These are phyloP conservation scores for Melanotaenia parkinsoni DNA, from an alignment of 2,797 vertebrate species.

Conservation along the genomic window DNA sequence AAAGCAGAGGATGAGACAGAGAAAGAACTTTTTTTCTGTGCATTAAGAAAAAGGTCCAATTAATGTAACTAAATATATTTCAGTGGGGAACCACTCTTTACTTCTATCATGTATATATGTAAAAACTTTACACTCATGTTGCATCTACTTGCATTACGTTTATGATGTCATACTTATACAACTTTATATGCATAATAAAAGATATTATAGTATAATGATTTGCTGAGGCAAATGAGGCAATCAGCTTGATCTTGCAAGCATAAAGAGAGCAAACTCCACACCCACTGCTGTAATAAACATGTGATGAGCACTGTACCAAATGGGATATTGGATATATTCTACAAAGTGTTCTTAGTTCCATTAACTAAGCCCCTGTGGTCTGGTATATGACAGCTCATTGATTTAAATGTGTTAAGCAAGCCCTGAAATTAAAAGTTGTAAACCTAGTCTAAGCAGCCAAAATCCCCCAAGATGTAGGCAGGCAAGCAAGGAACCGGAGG, in stretches of 20 bases:
- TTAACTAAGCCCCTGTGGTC: conserved; percentile 57
- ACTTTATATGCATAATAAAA: neutral
- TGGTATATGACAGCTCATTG: conserved; percentile 46
- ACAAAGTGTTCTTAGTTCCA: conserved; percentile 53
- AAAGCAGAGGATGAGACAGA: neutral
- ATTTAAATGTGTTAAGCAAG: conserved; percentile 68
- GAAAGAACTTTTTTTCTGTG: neutral
- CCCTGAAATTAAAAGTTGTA: conserved; percentile 72
- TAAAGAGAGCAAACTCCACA: conserved; percentile 7
- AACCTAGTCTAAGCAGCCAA: conserved; percentile 58
- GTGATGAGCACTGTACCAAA: conserved; percentile 34
- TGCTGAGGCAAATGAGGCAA: neutral
- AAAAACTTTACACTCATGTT: neutral
- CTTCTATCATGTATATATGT: neutral
- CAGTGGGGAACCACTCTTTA: neutral
- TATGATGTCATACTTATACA: neutral
- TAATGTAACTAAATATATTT: neutral
- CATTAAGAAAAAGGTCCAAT: neutral
- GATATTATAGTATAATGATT: neutral
- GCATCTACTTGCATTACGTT: neutral
- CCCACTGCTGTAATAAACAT: conserved; percentile 47
- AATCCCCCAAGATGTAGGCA: conserved; percentile 55
- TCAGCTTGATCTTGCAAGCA: conserved; percentile 15
- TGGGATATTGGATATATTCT: conserved; percentile 42
- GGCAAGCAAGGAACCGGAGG: conserved; percentile 45